phyloP scores from a whole-genome alignment of 2,888 invertebrate species.

The Nephrotoma appendiculata region DNA sequence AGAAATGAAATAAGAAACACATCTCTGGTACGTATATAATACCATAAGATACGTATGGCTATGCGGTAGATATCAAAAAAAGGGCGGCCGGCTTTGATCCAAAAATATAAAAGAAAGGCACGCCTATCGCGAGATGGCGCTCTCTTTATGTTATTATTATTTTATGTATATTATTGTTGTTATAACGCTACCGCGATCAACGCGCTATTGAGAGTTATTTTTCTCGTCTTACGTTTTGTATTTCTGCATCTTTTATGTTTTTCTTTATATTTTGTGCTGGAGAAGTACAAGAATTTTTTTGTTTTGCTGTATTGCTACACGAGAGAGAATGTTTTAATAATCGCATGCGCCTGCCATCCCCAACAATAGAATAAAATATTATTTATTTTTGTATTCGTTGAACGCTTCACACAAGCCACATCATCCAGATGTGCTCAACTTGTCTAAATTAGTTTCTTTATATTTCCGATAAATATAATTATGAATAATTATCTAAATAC shows the following conservation, averaged over 20 bases:
- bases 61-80: slow-evolving; percentile 1
- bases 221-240: background rate
- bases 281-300: background rate
- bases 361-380: background rate
- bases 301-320: background rate
- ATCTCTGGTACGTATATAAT: background rate
- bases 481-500: background rate
- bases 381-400: background rate
- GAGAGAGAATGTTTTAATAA: background rate
- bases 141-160: slow-evolving; percentile 1
- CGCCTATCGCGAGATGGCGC: slow-evolving; percentile 6
- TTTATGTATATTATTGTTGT: background rate
- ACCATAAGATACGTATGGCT: background rate
- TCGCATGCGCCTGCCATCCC: background rate
- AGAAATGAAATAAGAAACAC: background rate
- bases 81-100: slow-evolving; percentile 4
- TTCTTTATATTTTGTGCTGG: background rate
- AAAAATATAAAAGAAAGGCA: slow-evolving; percentile 3
- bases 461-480: background rate
- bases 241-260: background rate
- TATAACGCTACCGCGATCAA: slow-evolving; percentile 4
- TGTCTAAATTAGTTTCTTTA: background rate
- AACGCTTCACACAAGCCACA: background rate
- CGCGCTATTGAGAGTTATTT: background rate
- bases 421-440: background rate